Percentiles rank a stretch among this genome's conserved stretches.
phyloP scores from a whole-genome alignment of 2,797 vertebrate species.

The Myotis vivesi region DNA sequence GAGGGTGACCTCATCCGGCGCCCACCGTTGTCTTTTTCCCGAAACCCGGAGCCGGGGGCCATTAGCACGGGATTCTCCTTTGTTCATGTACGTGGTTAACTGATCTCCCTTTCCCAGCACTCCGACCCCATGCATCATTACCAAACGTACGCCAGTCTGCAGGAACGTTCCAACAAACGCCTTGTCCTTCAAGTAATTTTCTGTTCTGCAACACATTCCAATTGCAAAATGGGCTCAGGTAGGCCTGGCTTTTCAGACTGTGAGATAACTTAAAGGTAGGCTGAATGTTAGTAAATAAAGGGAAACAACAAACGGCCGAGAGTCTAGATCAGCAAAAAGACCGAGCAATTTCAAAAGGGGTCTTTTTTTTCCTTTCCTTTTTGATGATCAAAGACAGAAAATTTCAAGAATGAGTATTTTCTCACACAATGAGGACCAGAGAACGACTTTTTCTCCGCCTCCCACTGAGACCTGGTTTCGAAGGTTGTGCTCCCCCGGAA shows the following conservation, averaged over 20 bases:
- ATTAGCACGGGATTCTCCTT: slow-evolving; percentile 48
- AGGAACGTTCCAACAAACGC: neutral
- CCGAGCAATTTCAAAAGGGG: neutral
- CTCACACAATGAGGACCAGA: neutral
- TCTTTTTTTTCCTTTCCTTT: neutral
- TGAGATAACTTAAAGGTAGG: slow-evolving; percentile 48
- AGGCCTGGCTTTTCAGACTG: slow-evolving; percentile 20
- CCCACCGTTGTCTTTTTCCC: neutral
- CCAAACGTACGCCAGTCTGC: slow-evolving; percentile 9
- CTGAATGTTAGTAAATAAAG: slow-evolving; percentile 44
- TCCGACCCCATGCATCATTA: slow-evolving; percentile 57
- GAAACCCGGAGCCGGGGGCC: neutral
- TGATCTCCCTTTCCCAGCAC: slow-evolving; percentile 43
- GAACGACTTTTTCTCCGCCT: neutral
- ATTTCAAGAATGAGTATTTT: slow-evolving; percentile 11
- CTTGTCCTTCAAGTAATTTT: slow-evolving; percentile 45
- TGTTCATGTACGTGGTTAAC: slow-evolving; percentile 55
- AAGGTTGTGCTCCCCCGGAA: neutral
- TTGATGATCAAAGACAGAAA: slow-evolving; percentile 42
- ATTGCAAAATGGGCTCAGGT: slow-evolving; percentile 28
- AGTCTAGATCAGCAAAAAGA: neutral
- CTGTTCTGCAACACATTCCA: slow-evolving; percentile 53
- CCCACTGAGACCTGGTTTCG: neutral
- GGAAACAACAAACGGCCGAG: slow-evolving; percentile 8
- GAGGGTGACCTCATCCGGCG: neutral